Conservation (phyloP, 2,113 vertebrate genomes). For the Abramis brama region DNA sequence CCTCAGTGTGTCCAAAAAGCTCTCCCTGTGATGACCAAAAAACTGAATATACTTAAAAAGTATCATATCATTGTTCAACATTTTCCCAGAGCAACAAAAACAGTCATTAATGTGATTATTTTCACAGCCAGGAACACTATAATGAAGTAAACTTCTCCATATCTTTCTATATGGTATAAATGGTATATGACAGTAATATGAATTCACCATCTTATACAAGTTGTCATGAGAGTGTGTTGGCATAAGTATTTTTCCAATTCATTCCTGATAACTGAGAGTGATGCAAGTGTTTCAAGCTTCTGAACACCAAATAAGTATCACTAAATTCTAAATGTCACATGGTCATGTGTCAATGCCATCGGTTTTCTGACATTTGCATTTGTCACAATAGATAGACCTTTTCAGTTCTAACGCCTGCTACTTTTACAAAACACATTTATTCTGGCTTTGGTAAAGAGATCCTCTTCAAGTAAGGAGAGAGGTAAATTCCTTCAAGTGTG, state of each 20-base stretch:
- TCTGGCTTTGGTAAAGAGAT: neutral
- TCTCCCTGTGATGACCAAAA: neutral
- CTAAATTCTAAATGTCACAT: slow-evolving; percentile 1
- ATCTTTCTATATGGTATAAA: neutral
- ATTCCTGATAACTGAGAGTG: neutral
- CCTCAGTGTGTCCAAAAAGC: neutral
- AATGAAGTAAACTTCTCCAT: neutral
- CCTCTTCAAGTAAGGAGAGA: neutral
- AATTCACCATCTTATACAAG: neutral
- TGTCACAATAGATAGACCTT: neutral
- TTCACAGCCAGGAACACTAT: neutral
- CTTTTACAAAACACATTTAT: neutral
- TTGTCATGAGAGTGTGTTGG: neutral
- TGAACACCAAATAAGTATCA: neutral
- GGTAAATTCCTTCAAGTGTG: too few relatives aligned
- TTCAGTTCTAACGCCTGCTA: neutral
- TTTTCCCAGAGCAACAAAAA: neutral
- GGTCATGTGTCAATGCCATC: neutral
- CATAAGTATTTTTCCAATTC: neutral
- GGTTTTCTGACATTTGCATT: neutral
- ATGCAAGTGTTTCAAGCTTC: neutral
- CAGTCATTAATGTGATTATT: neutral
- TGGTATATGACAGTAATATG: too few relatives aligned
- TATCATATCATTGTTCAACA: neutral
- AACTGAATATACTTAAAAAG: neutral